Conservation (phyloP, 2,888 invertebrate genomes). For the Scelioninae gen. 1 region DNA sequence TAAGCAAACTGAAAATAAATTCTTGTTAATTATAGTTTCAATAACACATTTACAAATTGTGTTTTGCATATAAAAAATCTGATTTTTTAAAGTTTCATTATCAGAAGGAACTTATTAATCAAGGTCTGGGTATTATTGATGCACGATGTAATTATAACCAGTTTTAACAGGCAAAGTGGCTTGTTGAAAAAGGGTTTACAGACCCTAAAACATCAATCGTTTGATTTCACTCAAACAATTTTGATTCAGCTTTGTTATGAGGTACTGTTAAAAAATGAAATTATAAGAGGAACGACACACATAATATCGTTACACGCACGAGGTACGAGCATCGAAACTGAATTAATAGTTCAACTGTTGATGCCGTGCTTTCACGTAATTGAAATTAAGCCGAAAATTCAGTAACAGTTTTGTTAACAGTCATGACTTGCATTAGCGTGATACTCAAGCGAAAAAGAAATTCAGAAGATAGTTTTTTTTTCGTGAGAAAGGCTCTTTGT, state of each 20-base stretch:
- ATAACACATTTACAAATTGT: slow-evolving; percentile 10
- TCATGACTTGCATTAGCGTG: slow-evolving; percentile 24
- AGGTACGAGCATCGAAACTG: slow-evolving; percentile 14
- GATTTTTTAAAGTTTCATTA: slow-evolving; percentile 42
- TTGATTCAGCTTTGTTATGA: slow-evolving; percentile 52
- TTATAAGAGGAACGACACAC: slow-evolving; percentile 45
- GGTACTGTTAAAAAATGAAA: slow-evolving; percentile 54
- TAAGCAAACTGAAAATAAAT: no score
- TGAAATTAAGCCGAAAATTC: slow-evolving; percentile 35
- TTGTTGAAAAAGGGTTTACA: slow-evolving; percentile 37
- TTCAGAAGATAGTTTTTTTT: slow-evolving; percentile 41
- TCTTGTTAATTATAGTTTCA: not conserved
- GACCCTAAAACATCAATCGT: slow-evolving; percentile 51
- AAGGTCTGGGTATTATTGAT: slow-evolving; percentile 34
- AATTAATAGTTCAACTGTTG: slow-evolving; percentile 46
- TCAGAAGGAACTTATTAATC: slow-evolving; percentile 44
- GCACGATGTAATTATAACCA: slow-evolving; percentile 42
- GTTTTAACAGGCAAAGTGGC: slow-evolving; percentile 50
- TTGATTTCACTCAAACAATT: slow-evolving; percentile 58
- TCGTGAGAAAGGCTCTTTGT: slow-evolving; percentile 51
- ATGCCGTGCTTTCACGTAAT: slow-evolving; percentile 20
- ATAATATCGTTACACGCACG: slow-evolving; percentile 45
- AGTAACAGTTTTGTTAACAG: slow-evolving; percentile 19
- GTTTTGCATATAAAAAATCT: no score
- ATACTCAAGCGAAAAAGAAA: slow-evolving; percentile 21